Percentiles rank a stretch among this genome's conserved stretches.
Evolutionary conservation across 1,140 invertebrate species (phyloP).

Genomic region (Drosophila bipectinata): DNA sequence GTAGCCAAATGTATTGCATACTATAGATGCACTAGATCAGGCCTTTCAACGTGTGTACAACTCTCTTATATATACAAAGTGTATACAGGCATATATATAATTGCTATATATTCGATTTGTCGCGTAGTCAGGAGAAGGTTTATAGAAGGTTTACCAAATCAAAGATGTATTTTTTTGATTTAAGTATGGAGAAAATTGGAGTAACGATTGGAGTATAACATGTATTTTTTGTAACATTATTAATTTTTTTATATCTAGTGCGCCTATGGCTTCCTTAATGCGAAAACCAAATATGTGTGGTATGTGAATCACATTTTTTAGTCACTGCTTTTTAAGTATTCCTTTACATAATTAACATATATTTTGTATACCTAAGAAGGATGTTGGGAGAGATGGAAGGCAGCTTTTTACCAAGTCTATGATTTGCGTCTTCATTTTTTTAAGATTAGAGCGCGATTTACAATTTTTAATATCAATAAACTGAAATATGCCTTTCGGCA

Average conservation of each 20-base stretch:
- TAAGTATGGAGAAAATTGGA: background rate
- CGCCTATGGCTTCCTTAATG: slow-evolving; percentile 64
- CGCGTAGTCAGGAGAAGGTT: slow-evolving; percentile 7
- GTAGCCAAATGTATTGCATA: slow-evolving; percentile 77
- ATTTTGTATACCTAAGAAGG: slow-evolving; percentile 29
- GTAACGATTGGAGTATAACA: slow-evolving; percentile 10
- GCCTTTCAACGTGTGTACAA: slow-evolving; percentile 72
- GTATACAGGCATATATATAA: slow-evolving; percentile 51
- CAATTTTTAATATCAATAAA: slow-evolving; percentile 58
- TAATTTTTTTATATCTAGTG: slow-evolving; percentile 30
- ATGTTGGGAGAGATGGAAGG: slow-evolving; percentile 7
- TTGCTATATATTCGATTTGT: slow-evolving; percentile 52
- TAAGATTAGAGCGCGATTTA: slow-evolving; percentile 59
- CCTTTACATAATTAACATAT: slow-evolving; percentile 45
- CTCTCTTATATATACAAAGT: slow-evolving; percentile 50
- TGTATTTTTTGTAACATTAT: slow-evolving; percentile 19
- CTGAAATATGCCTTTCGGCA: slow-evolving; percentile 47
- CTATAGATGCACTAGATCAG: slow-evolving; percentile 53
- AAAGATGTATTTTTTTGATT: slow-evolving; percentile 16
- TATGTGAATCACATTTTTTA: slow-evolving; percentile 56
- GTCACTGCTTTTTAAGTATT: slow-evolving; percentile 76
- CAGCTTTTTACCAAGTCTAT: slow-evolving; percentile 45
- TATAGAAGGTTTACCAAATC: slow-evolving; percentile 28
- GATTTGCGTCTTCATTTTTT: slow-evolving; percentile 40
- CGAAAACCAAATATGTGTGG: slow-evolving; percentile 73